These are phyloP conservation scores for Parapristionchus giblindavisi DNA, from an alignment of 2,888 invertebrate species.

Conservation along the genomic window DNA sequence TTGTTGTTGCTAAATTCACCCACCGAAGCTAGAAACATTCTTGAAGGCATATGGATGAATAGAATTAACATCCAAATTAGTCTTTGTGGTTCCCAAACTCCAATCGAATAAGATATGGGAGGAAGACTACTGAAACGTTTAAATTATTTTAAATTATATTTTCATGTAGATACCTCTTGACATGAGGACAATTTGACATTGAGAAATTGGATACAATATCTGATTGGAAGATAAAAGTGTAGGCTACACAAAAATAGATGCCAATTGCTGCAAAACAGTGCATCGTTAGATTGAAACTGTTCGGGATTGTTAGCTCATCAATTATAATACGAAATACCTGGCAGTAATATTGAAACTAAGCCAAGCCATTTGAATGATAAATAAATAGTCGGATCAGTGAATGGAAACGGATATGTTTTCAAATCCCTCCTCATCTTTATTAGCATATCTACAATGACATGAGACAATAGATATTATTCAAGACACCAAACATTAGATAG, in stretches of 20 bases:
- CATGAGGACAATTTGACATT: not conserved
- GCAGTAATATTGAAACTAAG: not conserved
- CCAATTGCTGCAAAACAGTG: not conserved
- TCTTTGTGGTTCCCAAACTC: not conserved
- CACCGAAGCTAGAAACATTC: not conserved
- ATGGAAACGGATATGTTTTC: too few relatives aligned
- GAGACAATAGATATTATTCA: too few relatives aligned
- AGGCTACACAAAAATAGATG: not conserved
- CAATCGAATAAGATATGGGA: not conserved
- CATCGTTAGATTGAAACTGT: too few relatives aligned
- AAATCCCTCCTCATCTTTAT: too few relatives aligned
- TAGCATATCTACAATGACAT: too few relatives aligned
- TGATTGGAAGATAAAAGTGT: not conserved
- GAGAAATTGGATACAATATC: too few relatives aligned
- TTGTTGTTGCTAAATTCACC: too few relatives aligned
- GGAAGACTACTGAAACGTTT: not conserved
- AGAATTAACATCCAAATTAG: not conserved
- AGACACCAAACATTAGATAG: too few relatives aligned
- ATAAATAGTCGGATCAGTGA: not conserved
- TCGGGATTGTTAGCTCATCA: not conserved
- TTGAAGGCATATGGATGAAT: not conserved
- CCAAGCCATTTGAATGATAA: not conserved
- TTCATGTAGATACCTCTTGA: not conserved
- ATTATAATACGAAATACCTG: not conserved
- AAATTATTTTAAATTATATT: not conserved